Base-by-base conservation (phyloP, 2,888 invertebrate species). In the Bruchidius siliquastri region DNA sequence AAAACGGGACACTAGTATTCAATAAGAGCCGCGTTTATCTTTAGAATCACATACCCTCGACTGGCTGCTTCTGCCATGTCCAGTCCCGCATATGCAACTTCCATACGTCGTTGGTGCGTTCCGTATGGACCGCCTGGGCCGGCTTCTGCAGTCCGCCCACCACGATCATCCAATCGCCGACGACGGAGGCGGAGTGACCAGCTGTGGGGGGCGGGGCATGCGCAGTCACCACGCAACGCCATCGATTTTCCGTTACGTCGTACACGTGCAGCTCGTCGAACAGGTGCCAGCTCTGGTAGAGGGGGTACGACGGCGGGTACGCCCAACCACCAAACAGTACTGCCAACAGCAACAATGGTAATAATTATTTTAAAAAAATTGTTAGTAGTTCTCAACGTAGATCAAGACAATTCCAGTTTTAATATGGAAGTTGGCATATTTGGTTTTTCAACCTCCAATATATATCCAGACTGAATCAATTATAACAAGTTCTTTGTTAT, bases 251-350 rank as follows among this genome's bases (percentile, higher is more conserved):
- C 76, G 88, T 88, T 26, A 96, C 92, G 85, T 94, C 93, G 84
- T 96, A 98, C 74, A 94, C 90, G 85, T 98, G 97, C 72, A 98
- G 89, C 87, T 98, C 97, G 86, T 96, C 96, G 85, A 96, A 98
- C 85, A 97, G 90, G 79, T 94, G 92, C 88, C 95, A 94, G 80
- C 92, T 93, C 86, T 95, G 95, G 84, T 94, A 93, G 71, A 94
- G 90, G 71, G 96, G 96, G 85, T 95, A 92, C 74, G 94, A 88
- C 77, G 96, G 94, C 22, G 97, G 96, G 87, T 96, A 96, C 18
- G 97, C 94, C 96, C 97, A 98, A 6, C 98, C 98, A 69, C 98
- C 98, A 88, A 97, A 98, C 72, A 99, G 78, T 67, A 87, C 86
- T 85, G 49, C 49, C 49, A 13, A 49, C 49, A 49, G 13, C 26